phyloP scores from a whole-genome alignment of 2,888 invertebrate genomes.

The Noctua janthe region DNA sequence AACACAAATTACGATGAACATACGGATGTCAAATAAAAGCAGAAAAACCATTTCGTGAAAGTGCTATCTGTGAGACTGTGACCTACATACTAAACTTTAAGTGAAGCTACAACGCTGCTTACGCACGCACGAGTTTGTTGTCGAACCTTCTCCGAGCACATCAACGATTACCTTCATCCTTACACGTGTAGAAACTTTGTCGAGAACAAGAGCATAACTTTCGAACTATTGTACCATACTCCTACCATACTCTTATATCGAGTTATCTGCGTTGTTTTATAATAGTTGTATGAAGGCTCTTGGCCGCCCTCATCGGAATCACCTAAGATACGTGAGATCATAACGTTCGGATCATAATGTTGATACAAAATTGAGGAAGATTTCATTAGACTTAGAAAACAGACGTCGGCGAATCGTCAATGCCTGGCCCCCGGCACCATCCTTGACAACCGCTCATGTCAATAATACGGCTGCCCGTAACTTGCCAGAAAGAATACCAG shows the following conservation, averaged over 20 bases:
- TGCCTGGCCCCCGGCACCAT: no score
- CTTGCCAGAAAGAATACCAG: no score
- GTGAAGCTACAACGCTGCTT: conserved; percentile 26
- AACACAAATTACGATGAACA: conserved; percentile 3
- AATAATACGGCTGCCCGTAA: no score
- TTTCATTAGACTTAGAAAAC: no score
- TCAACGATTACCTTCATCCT: conserved; percentile 2
- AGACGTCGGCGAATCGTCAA: no score
- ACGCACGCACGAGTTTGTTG: conserved; percentile 25
- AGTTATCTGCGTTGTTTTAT: conserved; percentile 8
- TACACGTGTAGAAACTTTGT: conserved; percentile 47
- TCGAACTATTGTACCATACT: background rate
- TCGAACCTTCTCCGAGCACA: background rate
- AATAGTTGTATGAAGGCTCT: background rate
- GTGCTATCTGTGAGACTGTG: conserved; percentile 13
- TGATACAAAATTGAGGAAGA: no score
- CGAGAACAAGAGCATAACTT: conserved; percentile 15
- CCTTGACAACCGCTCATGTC: no score
- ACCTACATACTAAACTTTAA: conserved; percentile 47
- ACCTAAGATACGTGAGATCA: no score
- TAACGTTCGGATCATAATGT: no score
- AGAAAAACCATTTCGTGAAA: conserved; percentile 13
- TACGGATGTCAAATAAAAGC: conserved; percentile 17
- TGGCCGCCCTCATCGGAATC: no score
- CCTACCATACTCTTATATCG: background rate